Base-by-base conservation (phyloP, 2,797 vertebrate genomes). In the Gymnothorax reevesii region DNA sequence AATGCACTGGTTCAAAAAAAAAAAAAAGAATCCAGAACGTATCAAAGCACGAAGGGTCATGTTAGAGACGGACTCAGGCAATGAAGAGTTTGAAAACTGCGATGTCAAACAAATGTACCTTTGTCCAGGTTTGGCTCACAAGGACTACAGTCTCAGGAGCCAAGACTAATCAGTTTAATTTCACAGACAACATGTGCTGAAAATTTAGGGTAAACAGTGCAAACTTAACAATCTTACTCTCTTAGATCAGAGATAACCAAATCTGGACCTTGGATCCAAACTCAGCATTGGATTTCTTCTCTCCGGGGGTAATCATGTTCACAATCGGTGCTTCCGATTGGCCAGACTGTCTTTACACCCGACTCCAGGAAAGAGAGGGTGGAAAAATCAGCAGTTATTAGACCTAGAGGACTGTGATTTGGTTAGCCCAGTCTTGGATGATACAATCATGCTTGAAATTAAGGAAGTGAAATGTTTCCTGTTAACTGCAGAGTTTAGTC, bases 41-140 rank as follows among this genome's bases (percentile, higher is more conserved):
- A 82, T 82, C 9, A 82, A 66, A 75, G 9, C 55, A 86, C 69
- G 42, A 66, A 8, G 82, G 85, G 20, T 82, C 33, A 82, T 33
- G 52, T 27, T 66, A 60, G 54, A n/a, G 59, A 64, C 54, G 27
- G 27, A 27, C 42, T 49, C 62, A 84, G 12, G 33, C 73, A 75
- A 75, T 66, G 8, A 66, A 2, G 57, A 82, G 20, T 80, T 82
- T 82, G 60, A 22, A 62, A 4, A 42, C 33, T 9, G 52, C n/a
- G 4, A 1, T 17, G 42, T 17, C 7, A 17, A 54, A 62, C 22
- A 66, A 60, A 25, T 3, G 20, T 49, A 42, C n/a, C 49, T 80
- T 64, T 84, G 57, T 66, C 27, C 42, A 27, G 69, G 25, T 54
- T 79, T 57, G 49, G 27, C 62, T 84, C 79, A 52, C 33, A 52